Evolutionary conservation across 2,113 vertebrate genomes (phyloP), one percentile per base, ranked within the genome.

Genomic region (Nansenia antarctica): DNA sequence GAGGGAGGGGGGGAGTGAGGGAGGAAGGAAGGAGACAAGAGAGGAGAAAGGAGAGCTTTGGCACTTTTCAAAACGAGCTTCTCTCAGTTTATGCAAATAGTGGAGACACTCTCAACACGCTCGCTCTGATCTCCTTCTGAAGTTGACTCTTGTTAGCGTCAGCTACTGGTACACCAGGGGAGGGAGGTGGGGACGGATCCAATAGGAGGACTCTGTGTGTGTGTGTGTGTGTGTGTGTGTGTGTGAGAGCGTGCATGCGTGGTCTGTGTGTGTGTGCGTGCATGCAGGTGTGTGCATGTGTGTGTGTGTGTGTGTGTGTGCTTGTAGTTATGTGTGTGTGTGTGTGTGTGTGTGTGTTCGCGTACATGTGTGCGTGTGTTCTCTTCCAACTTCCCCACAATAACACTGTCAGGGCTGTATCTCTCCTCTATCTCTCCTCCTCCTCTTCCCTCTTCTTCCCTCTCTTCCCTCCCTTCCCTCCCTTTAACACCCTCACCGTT

Each of bases 331-430:
- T 27, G 22, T 27, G 42, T 69, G 69, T 20, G 18, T 65, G 55
- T 26, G n/a, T 53, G 14, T 34, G 45, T 62, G 65, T 24, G 22
- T 62, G 30, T 31, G n/a, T 2, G 2, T 45, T 47, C 45, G 52
- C 9, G 30, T 60, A 9, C 20, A 18, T 20, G 31, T 34, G 35
- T 14, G 32, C 35, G 32, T 27, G 47, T 24, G 35, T 39, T 53
- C 9, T n/a, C n/a, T n/a, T n/a, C n/a, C n/a, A n/a, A n/a, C 63
- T 35, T 63, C 22, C 24, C 20, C 49, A 22, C 35, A 31, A 73
- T 68, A 47, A 61, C 64, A 27, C 53, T 69, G 15, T 69, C 69
- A 79, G 63, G 53, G 52, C 66, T 58, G 27, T 53, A 67, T 64
- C 42, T 30, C 22, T 55, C 54, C 26, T 8, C 49, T 15, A 22